Conservation (phyloP, 2,888 invertebrate species). For the Lordiphosa fenestrarum region DNA sequence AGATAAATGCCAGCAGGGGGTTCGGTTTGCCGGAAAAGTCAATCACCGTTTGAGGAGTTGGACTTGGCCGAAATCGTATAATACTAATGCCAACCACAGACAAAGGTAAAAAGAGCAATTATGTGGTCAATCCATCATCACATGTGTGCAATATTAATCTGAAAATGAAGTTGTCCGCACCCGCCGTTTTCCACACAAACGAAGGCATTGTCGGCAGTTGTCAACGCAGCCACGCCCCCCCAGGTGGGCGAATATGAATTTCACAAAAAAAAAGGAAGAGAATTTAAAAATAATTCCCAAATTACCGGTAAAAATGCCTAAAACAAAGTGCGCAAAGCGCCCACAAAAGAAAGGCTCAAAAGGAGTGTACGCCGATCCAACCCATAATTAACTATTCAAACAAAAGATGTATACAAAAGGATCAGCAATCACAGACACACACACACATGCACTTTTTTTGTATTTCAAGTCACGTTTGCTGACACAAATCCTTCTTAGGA, state of each 20-base stretch:
- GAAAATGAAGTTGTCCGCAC: constrained; percentile 42
- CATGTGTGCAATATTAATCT: constrained; percentile 68
- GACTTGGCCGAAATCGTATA: constrained; percentile 37
- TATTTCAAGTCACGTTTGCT: constrained; percentile 71
- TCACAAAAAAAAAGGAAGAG: constrained; percentile 19
- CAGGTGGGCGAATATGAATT: constrained; percentile 33
- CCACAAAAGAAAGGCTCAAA: constrained; percentile 36
- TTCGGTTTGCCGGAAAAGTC: constrained; percentile 9
- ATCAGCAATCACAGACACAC: constrained; percentile 62
- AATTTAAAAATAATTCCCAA: constrained; percentile 60
- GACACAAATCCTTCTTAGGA: constrained; percentile 75
- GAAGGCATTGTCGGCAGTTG: constrained; percentile 72
- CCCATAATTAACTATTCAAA: constrained; percentile 75
- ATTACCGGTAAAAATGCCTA: constrained; percentile 64
- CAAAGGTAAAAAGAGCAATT: constrained; percentile 25
- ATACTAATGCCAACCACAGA: constrained; percentile 36
- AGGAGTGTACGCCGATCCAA: constrained; percentile 73
- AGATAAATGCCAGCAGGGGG: constrained; percentile 23
- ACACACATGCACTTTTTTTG: constrained; percentile 40
- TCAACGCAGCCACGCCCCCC: constrained; percentile 61
- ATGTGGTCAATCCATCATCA: constrained; percentile 42
- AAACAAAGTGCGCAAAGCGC: constrained; percentile 44
- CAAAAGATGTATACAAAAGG: constrained; percentile 67
- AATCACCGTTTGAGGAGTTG: too few species aligned
- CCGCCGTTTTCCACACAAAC: constrained; percentile 50